Evolutionary conservation across 2,888 invertebrate genomes (phyloP).

Genomic region (Amphimallon solstitiale): DNA sequence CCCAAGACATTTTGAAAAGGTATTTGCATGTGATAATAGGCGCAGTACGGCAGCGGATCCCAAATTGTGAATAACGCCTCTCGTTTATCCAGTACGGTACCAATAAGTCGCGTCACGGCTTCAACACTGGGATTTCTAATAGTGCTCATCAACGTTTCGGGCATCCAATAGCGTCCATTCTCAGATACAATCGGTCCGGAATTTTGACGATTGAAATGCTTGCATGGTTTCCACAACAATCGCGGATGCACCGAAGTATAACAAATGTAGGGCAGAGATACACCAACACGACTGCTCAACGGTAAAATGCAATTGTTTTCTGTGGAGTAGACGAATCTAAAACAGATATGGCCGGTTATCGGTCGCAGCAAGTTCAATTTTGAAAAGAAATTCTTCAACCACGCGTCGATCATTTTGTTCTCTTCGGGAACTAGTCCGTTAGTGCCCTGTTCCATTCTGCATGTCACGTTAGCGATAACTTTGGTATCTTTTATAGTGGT

Average conservation of each 20-base stretch:
- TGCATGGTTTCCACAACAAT: slow-evolving; percentile 72
- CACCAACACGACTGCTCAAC: slow-evolving; percentile 79
- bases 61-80: slow-evolving; percentile 85
- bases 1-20: slow-evolving; percentile 72
- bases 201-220: slow-evolving; percentile 69
- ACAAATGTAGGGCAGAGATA: slow-evolving; percentile 83
- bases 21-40: slow-evolving; percentile 83
- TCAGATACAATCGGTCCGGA: slow-evolving; percentile 66
- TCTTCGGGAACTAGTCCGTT: slow-evolving; percentile 77
- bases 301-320: slow-evolving; percentile 68
- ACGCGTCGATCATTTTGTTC: slow-evolving; percentile 74
- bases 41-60: slow-evolving; percentile 88
- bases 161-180: slow-evolving; percentile 68
- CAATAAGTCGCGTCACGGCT: slow-evolving; percentile 70
- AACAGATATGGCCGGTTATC: slow-evolving; percentile 82
- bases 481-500: slow-evolving; percentile 83
- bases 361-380: slow-evolving; percentile 72
- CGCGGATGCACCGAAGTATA: slow-evolving; percentile 76
- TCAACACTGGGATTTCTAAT: slow-evolving; percentile 64
- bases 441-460: slow-evolving; percentile 73
- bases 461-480: slow-evolving; percentile 84
- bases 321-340: slow-evolving; percentile 76
- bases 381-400: slow-evolving; percentile 78
- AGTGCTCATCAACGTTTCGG: slow-evolving; percentile 67
- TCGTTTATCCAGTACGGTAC: slow-evolving; percentile 78